Conservation (phyloP, 1,140 invertebrate species). For the Druon quercuslanigerum region DNA sequence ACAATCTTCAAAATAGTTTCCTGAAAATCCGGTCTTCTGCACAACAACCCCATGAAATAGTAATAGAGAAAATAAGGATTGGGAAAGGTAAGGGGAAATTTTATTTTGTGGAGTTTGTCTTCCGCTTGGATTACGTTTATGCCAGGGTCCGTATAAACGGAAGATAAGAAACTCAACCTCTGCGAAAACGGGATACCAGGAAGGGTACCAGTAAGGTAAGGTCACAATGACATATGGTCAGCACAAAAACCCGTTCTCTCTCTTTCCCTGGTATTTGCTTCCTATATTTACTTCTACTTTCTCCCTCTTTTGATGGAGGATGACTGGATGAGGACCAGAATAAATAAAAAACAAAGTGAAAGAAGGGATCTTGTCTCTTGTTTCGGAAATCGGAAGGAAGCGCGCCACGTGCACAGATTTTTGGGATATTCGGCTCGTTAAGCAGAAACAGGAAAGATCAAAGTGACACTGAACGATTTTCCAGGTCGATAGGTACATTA, state of each 20-base stretch:
- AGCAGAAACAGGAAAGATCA: constrained; percentile 2
- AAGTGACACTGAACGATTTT: background rate
- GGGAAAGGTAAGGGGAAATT: constrained; percentile 47
- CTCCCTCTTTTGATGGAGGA: constrained; percentile 4
- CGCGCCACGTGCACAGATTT: constrained; percentile 38
- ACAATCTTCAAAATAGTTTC: too few species aligned
- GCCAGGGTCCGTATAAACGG: constrained; percentile 52
- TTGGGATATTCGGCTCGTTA: constrained; percentile 28
- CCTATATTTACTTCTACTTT: constrained; percentile 2
- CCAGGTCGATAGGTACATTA: too few species aligned
- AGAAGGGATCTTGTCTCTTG: background rate
- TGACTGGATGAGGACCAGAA: background rate
- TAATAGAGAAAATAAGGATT: background rate
- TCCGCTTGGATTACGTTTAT: constrained; percentile 60
- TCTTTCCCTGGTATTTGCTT: constrained; percentile 14
- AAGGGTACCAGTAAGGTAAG: constrained; percentile 41
- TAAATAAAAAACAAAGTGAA: constrained; percentile 23
- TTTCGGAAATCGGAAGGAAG: constrained; percentile 54
- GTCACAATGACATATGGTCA: constrained; percentile 60
- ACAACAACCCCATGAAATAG: too few species aligned
- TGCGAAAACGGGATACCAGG: constrained; percentile 42
- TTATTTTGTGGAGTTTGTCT: constrained; percentile 63
- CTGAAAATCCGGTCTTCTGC: too few species aligned
- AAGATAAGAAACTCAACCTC: constrained; percentile 59
- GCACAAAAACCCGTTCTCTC: constrained; percentile 46